A percentile compares a stretch with the other conserved stretches of the same genome.
Evolutionary conservation across 2,113 vertebrate genomes (phyloP).

Genomic region (Actinemys pallida): DNA sequence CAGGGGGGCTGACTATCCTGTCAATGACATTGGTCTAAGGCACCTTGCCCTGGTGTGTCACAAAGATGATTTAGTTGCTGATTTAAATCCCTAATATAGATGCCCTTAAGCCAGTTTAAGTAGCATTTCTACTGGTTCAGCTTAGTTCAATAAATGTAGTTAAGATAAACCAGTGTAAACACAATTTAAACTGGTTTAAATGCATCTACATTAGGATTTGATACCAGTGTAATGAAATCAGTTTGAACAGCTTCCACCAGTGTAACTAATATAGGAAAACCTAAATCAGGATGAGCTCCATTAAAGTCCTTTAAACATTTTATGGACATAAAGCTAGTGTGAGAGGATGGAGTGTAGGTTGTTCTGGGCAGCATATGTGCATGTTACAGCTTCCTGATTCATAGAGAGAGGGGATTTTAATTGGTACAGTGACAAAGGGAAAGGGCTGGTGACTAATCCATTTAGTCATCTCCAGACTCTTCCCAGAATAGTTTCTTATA

Average conservation of each 20-base stretch:
- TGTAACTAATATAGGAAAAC: not conserved
- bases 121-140: not conserved
- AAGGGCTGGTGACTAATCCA: slow-evolving; percentile 41
- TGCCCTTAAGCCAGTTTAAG: not conserved
- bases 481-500: slow-evolving; percentile 31
- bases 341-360: not conserved
- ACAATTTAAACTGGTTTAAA: slow-evolving; percentile 2
- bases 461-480: slow-evolving; percentile 55
- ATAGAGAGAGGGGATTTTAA: not conserved
- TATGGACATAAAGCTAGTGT: not conserved
- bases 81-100: not conserved
- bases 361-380: not conserved
- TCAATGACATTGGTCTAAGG: not conserved
- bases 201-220: not conserved
- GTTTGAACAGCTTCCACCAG: not conserved
- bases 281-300: not conserved
- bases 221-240: not conserved
- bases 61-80: not conserved
- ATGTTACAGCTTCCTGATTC: slow-evolving; percentile 10
- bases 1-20: not conserved
- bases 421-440: not conserved
- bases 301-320: not conserved
- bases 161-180: not conserved
- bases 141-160: not conserved
- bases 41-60: not conserved